phyloP scores from a whole-genome alignment of 2,797 vertebrate species.

The Channallabes apus region DNA sequence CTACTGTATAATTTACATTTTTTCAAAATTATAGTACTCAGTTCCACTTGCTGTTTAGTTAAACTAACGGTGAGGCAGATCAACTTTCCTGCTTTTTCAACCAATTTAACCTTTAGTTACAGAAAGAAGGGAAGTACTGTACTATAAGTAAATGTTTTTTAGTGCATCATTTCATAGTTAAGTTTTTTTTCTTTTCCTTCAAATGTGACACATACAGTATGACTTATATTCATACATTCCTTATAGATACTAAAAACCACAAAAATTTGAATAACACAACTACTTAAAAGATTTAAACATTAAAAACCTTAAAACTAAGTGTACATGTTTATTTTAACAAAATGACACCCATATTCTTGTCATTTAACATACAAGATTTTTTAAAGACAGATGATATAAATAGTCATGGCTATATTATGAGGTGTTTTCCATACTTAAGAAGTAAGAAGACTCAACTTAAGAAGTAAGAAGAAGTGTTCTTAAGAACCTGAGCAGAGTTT shows the following conservation, averaged over 20 bases:
- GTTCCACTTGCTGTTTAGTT: neutral
- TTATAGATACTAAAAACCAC: neutral
- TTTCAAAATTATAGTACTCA: neutral
- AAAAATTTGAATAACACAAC: neutral
- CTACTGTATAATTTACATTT: neutral
- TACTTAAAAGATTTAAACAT: neutral
- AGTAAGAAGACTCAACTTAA: too few relatives aligned
- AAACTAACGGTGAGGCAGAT: neutral
- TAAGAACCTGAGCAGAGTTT: neutral
- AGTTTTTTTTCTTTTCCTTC: neutral
- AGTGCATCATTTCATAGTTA: neutral
- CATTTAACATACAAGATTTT: neutral
- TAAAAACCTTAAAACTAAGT: neutral
- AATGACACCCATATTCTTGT: neutral
- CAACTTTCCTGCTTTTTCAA: neutral
- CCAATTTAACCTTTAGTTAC: neutral
- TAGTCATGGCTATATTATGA: neutral
- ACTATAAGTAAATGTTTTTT: neutral
- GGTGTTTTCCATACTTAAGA: neutral
- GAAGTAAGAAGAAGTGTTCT: too few relatives aligned
- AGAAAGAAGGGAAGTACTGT: neutral
- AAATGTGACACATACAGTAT: too few relatives aligned
- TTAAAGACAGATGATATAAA: neutral
- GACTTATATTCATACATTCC: neutral
- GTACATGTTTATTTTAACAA: neutral